Conservation (phyloP, 2,113 vertebrate species). For the Desmodus rotundus region DNA sequence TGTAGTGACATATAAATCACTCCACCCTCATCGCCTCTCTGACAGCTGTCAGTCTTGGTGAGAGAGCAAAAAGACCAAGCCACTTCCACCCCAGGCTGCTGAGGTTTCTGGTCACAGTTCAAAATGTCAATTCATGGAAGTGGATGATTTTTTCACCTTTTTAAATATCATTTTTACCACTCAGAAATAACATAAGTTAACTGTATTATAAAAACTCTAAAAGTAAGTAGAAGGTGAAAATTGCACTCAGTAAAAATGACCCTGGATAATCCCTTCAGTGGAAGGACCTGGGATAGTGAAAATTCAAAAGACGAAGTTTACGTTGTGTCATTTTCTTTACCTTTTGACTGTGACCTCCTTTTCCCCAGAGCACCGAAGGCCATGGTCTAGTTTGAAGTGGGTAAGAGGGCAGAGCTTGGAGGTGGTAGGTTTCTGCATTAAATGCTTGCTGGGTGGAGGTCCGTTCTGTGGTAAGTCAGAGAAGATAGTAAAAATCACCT, state of each 20-base stretch:
- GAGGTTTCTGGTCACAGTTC: slow-evolving; percentile 4
- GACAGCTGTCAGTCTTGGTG: not conserved
- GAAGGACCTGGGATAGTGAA: not conserved
- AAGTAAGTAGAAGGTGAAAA: not conserved
- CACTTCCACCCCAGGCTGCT: not conserved
- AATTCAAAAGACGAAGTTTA: not conserved
- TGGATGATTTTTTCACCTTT: slow-evolving; percentile 6
- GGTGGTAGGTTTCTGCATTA: not conserved
- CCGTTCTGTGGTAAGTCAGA: not conserved
- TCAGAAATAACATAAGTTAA: not conserved
- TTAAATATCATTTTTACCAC: not conserved
- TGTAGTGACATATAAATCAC: not conserved
- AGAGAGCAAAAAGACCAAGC: not conserved
- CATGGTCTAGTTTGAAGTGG: not conserved
- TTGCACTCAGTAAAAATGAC: not conserved
- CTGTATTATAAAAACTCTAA: not conserved
- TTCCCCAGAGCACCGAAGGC: not conserved
- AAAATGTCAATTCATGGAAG: slow-evolving; percentile 40
- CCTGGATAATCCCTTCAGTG: not conserved
- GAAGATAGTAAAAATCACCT: not conserved
- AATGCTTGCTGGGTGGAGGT: not conserved
- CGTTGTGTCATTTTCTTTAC: not conserved
- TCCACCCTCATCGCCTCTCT: not conserved
- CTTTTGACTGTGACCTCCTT: not conserved
- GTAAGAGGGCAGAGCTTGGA: not conserved